Evolutionary conservation across 2,113 vertebrate species (phyloP).

Genomic region (Balaeniceps rex): DNA sequence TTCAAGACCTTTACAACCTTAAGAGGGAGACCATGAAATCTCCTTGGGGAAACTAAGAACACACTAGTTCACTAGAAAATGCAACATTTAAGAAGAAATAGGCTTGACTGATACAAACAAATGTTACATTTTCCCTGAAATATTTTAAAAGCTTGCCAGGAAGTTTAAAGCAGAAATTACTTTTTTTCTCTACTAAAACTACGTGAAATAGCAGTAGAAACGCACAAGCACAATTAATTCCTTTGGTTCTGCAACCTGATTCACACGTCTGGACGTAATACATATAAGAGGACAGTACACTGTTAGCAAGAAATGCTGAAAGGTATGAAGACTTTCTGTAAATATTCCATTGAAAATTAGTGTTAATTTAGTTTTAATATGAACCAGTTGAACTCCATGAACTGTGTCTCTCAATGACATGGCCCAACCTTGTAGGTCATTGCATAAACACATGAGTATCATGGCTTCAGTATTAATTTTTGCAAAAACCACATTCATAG

Average conservation of each 20-base stretch:
- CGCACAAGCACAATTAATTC: background rate
- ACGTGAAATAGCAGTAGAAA: background rate
- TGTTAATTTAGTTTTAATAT: background rate
- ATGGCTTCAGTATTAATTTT: background rate
- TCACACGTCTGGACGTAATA: background rate
- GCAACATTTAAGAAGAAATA: background rate
- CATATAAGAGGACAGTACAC: background rate
- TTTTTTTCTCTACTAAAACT: background rate
- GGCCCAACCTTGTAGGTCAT: background rate
- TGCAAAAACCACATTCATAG: background rate
- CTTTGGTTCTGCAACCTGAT: background rate
- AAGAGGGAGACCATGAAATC: background rate
- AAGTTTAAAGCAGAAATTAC: background rate
- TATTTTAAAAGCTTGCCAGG: background rate
- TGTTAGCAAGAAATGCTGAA: background rate
- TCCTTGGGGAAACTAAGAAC: background rate
- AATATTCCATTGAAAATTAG: background rate
- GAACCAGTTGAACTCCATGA: background rate
- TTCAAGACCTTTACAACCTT: background rate
- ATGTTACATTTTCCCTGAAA: background rate
- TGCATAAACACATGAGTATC: background rate
- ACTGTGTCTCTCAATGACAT: background rate
- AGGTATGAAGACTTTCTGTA: background rate
- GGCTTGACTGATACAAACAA: background rate
- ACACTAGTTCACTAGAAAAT: background rate